phyloP scores from a whole-genome alignment of 1,140 invertebrate genomes.

The Papilio xuthus region DNA sequence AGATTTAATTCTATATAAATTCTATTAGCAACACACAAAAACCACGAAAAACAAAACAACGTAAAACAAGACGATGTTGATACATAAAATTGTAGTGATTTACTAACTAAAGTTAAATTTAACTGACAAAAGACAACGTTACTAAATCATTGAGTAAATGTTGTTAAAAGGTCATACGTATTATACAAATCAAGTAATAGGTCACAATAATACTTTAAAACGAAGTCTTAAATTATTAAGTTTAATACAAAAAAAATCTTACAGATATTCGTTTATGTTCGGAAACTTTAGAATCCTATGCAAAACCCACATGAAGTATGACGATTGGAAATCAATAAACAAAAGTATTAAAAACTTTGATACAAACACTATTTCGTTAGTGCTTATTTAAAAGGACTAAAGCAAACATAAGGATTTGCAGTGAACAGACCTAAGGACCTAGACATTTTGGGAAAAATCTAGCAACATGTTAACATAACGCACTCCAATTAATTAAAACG shows the following conservation, averaged over 20 bases:
- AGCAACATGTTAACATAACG: not conserved
- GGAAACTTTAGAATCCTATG: not conserved
- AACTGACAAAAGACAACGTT: too few species aligned
- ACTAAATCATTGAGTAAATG: not conserved
- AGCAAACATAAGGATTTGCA: not conserved
- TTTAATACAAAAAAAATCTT: too few species aligned
- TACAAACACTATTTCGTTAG: conserved; percentile 6
- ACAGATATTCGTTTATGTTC: too few species aligned
- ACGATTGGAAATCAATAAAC: not conserved
- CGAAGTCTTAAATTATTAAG: not conserved
- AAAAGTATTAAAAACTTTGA: not conserved
- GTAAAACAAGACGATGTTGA: not conserved
- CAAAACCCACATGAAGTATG: not conserved
- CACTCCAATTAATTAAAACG: not conserved
- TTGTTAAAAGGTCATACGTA: not conserved
- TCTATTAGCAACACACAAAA: conserved; percentile 13
- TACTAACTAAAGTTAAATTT: too few species aligned
- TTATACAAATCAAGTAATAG: not conserved
- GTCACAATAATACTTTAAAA: not conserved
- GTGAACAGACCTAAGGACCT: not conserved
- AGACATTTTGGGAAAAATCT: not conserved
- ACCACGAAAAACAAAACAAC: not conserved
- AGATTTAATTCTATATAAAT: not conserved
- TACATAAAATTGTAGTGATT: not conserved
- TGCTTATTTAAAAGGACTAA: not conserved